Evolutionary conservation across 2,888 invertebrate genomes (phyloP).

Genomic region (Adelphocoris suturalis): DNA sequence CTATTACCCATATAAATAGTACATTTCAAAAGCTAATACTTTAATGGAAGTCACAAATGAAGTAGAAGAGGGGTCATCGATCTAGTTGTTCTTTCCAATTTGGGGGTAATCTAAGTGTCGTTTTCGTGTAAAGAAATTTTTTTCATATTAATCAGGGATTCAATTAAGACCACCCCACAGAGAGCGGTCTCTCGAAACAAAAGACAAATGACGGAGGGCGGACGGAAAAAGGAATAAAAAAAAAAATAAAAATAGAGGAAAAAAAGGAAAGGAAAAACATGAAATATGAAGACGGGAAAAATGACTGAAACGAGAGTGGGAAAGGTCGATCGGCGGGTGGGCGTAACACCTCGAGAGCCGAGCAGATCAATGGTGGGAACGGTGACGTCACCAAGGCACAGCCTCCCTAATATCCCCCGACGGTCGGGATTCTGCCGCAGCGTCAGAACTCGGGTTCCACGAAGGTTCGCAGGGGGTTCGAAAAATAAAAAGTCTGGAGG

Average conservation of each 20-base stretch:
- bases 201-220: slow-evolving; percentile 5
- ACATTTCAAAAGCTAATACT: too few species aligned
- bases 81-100: too few species aligned
- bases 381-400: slow-evolving; percentile 65
- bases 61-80: too few species aligned
- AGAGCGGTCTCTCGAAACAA: neutral
- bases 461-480: neutral
- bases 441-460: neutral
- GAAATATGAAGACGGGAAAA: slow-evolving; percentile 41
- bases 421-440: slow-evolving; percentile 21
- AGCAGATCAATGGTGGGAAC: slow-evolving; percentile 50
- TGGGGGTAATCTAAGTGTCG: neutral
- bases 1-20: too few species aligned
- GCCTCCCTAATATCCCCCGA: slow-evolving; percentile 56
- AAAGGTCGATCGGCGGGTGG: slow-evolving; percentile 52
- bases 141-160: slow-evolving; percentile 19
- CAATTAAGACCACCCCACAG: neutral
- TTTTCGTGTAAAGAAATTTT: neutral
- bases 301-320: slow-evolving; percentile 36
- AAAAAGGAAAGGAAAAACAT: neutral
- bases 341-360: slow-evolving; percentile 64
- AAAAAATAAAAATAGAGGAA: neutral
- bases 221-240: neutral
- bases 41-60: too few species aligned
- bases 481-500: neutral